Conservation (phyloP, 2,113 vertebrate genomes). For the Baryphthengus martii region DNA sequence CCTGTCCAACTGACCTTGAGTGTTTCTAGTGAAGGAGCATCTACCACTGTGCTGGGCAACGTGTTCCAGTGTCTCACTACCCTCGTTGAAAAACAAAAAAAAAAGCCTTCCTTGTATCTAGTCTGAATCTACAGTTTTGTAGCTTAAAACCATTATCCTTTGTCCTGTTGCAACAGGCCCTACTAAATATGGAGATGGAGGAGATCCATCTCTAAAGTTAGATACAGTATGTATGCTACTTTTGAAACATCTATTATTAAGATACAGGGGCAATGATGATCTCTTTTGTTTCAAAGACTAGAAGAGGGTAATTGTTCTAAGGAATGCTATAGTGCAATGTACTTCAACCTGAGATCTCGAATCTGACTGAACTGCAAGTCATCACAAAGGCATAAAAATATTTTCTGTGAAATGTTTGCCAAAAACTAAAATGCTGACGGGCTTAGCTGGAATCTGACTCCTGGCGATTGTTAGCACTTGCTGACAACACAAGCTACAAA, state of each 20-base stretch:
- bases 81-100: no score
- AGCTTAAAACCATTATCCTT: background rate
- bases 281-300: background rate
- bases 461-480: background rate
- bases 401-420: conserved; percentile 5
- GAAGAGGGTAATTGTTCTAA: background rate
- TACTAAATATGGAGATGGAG: background rate
- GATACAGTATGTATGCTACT: background rate
- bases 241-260: background rate
- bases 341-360: background rate
- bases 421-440: conserved; percentile 23
- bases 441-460: background rate
- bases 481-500: background rate
- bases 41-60: background rate
- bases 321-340: background rate
- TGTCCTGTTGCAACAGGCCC: background rate
- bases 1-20: background rate
- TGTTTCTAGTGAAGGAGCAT: background rate
- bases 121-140: background rate
- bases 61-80: background rate
- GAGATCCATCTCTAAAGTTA: background rate
- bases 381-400: background rate
- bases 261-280: background rate
- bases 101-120: no score
- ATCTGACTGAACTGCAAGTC: background rate